Conservation (phyloP, 1,140 invertebrate genomes). For the Pemphigus obesinymphae region DNA sequence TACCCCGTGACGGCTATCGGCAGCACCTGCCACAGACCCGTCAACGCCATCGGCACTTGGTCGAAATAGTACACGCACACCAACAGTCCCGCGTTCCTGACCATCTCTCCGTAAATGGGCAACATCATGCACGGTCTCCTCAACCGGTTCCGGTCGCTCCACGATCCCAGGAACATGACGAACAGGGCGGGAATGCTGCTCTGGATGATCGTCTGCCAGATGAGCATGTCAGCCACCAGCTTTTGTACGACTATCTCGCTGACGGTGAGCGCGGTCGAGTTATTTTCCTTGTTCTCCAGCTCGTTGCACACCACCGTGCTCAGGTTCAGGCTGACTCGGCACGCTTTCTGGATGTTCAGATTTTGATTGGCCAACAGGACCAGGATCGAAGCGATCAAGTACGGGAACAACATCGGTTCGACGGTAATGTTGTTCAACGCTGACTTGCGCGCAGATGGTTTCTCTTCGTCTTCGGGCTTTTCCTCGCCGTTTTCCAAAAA, state of each 20-base stretch:
- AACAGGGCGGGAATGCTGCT: conserved; percentile 68
- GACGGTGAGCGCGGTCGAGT: conserved; percentile 64
- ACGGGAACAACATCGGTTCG: conserved; percentile 71
- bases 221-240: conserved; percentile 67
- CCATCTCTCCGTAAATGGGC: conserved; percentile 72
- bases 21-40: conserved; percentile 67
- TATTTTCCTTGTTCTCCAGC: conserved; percentile 60
- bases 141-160: conserved; percentile 56
- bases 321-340: conserved; percentile 70
- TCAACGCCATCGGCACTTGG: conserved; percentile 63
- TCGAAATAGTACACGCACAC: conserved; percentile 70
- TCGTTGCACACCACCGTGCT: conserved; percentile 66
- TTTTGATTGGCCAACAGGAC: conserved; percentile 72
- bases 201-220: conserved; percentile 75
- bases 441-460: conserved; percentile 39
- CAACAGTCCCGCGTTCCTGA: conserved; percentile 70
- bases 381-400: conserved; percentile 72
- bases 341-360: conserved; percentile 77
- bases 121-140: conserved; percentile 79
- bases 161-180: conserved; percentile 67
- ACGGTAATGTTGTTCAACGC: conserved; percentile 63
- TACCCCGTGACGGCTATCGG: conserved; percentile 75
- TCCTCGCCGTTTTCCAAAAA: neutral
- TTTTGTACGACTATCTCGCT: conserved; percentile 68
- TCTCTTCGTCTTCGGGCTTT: neutral